phyloP scores from a whole-genome alignment of 2,888 invertebrate species.

The Xylophagus ater region DNA sequence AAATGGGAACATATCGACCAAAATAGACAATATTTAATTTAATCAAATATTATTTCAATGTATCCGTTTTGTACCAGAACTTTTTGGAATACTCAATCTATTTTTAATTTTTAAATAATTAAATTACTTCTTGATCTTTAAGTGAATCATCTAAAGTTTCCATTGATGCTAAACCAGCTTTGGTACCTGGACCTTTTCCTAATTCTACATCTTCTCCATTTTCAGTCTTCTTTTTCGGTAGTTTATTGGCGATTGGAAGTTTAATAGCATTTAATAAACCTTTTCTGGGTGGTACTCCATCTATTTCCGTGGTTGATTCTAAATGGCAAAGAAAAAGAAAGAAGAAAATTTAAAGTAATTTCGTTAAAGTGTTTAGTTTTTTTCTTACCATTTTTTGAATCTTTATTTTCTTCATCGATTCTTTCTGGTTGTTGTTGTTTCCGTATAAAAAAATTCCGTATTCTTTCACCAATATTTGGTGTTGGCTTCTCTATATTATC shows the following conservation, averaged over 20 bases:
- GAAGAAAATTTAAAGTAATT: neutral
- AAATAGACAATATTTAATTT: no score
- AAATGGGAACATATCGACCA: no score
- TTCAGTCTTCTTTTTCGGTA: slow-evolving; percentile 42
- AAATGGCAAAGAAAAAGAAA: neutral
- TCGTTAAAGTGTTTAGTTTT: no score
- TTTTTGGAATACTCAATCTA: no score
- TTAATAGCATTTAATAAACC: slow-evolving; percentile 50
- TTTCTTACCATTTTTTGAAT: slow-evolving; percentile 31
- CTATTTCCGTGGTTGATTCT: slow-evolving; percentile 30
- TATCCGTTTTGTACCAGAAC: no score
- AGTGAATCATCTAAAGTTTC: slow-evolving; percentile 68
- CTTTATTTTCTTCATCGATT: slow-evolving; percentile 25
- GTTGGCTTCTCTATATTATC: slow-evolving; percentile 32
- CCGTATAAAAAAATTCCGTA: slow-evolving; percentile 46
- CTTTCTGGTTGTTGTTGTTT: slow-evolving; percentile 25
- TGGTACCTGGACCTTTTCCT: slow-evolving; percentile 44
- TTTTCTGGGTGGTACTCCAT: slow-evolving; percentile 36
- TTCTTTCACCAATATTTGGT: slow-evolving; percentile 39
- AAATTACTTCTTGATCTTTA: slow-evolving; percentile 53
- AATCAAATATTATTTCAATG: no score
- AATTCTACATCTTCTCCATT: slow-evolving; percentile 40
- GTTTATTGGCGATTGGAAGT: slow-evolving; percentile 50
- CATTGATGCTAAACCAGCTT: slow-evolving; percentile 67
- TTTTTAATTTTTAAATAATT: no score